Base-by-base conservation (phyloP, 2,113 vertebrate species). In the Alexandromys fortis region DNA sequence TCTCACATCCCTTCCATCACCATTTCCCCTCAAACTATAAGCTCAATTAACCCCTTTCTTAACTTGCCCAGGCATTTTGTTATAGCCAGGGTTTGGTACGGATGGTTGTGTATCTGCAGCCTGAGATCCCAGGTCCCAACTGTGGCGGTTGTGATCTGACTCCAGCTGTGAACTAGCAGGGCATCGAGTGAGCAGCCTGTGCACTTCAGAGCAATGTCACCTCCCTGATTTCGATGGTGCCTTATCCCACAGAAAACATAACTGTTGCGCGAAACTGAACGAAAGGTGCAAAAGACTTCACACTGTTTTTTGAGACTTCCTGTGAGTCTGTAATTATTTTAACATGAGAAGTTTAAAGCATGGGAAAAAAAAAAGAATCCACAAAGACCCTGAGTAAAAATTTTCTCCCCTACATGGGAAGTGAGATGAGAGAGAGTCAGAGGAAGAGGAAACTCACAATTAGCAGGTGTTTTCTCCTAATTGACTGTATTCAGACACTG, bases 261-360 rank as follows among this genome's bases (percentile, higher is more conserved):
- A 73, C 45, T 47, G 13, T 35, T 28, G 21, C 0, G 12, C 30
- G 79, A 92, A 67, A 67, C 13, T 3, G 70, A 92, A 24, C 1
- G 7, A 88, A 92, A 45, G 14, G 13, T 76, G 33, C 1, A 14
- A 28, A n/a, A 38, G 91, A 49, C 33, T n/a, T 47, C 85, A 55
- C 21, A 7, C 22, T 90, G 17, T 58, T 19, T 33, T 63, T 81
- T 47, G 28, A 45, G 61, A 82, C 63, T 70, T 90, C 55, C 17
- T 68, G 14, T 70, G 75, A 70, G 77, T 82, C 45, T 79, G n/a
- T 88, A 72, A 91, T 91, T 91, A 33, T 92, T 89, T 94, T 86
- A 94, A 91, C 33, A 67, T n/a, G 35, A 79, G 91, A 86, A 13
- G 22, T 73, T 68, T 72, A 67, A 94, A 73, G 55, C 73, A 35